Evolutionary conservation across 1,140 invertebrate species (phyloP), one percentile per base, ranked within the genome.

Genomic region (Hyles vespertilio): DNA sequence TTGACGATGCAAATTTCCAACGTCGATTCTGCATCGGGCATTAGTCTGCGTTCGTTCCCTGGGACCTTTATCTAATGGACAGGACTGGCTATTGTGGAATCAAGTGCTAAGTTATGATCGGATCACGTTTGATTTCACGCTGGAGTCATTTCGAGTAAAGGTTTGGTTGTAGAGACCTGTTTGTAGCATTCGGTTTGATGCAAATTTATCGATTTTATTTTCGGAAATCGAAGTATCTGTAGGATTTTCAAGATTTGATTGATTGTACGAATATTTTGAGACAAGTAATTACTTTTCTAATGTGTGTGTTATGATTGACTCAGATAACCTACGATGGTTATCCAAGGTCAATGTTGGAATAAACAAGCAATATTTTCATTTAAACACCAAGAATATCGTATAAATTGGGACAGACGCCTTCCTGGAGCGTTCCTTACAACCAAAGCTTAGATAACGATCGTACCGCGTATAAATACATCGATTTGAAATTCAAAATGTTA

Each of bases 21-120:
- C 53, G 61, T 61, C 59, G 59, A 33, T 58, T 69, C 67, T 67
- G 49, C 56, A 45, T 63, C 45, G 40, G 10, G 32, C 59, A 59
- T 61, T 70, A 70, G 53, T 59, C 65, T 70, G 58, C 59, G 46
- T 32, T 11, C 55, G 52, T 60, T 65, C 56, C 60, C 56, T 59
- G 57, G 69, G 67, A 70, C 63, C 70, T 72, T 74, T 80, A 81
- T 78, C 72, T 74, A 74, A 63, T 56, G 59, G 71, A 77, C 71
- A 73, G 69, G 65, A 59, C 69, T 63, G 64, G 74, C 72, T 70
- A 75, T 79, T 78, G 73, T 81, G 69, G 67, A 72, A 72, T 72
- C 70, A 72, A 76, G 69, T 79, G 76, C 70, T 82, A 79, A 82
- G 77, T 80, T 80, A 80, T 78, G 70, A 75, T 76, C 58, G 67